Evolutionary conservation across 2,113 vertebrate genomes (phyloP).

Genomic region (Emydocephalus ijimae): DNA sequence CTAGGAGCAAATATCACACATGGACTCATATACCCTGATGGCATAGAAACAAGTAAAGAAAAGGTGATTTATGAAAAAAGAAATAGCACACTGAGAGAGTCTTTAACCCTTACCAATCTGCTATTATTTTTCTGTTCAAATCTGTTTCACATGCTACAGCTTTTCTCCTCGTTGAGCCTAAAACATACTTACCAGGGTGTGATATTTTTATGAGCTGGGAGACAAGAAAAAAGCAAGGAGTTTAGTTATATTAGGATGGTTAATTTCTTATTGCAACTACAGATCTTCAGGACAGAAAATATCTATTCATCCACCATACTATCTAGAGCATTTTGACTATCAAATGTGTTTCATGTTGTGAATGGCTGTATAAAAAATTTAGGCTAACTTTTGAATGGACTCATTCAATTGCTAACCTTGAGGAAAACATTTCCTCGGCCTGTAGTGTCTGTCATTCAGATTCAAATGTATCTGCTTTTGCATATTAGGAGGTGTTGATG

Average conservation of each 20-base stretch:
- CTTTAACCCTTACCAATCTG: not conserved
- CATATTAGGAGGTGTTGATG: not conserved
- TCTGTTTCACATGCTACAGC: not conserved
- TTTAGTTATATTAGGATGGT: not conserved
- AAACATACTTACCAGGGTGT: not conserved
- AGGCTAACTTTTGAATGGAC: not conserved
- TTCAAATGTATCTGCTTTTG: not conserved
- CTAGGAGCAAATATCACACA: not conserved
- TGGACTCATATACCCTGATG: not conserved
- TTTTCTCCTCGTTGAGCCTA: not conserved
- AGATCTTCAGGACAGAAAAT: not conserved
- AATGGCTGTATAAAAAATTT: not conserved
- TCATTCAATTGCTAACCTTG: not conserved
- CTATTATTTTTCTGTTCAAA: not conserved
- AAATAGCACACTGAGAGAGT: not conserved
- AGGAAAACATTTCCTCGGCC: not conserved
- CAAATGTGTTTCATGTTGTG: not conserved
- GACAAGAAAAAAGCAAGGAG: not conserved
- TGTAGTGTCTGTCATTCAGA: not conserved
- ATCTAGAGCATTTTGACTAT: not conserved
- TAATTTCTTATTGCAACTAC: not conserved
- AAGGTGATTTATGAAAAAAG: not conserved
- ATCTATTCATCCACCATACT: not conserved
- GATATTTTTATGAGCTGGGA: not conserved
- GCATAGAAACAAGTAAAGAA: not conserved